Evolutionary conservation across 2,888 invertebrate species (phyloP).

Genomic region (Harmothoe impar): DNA sequence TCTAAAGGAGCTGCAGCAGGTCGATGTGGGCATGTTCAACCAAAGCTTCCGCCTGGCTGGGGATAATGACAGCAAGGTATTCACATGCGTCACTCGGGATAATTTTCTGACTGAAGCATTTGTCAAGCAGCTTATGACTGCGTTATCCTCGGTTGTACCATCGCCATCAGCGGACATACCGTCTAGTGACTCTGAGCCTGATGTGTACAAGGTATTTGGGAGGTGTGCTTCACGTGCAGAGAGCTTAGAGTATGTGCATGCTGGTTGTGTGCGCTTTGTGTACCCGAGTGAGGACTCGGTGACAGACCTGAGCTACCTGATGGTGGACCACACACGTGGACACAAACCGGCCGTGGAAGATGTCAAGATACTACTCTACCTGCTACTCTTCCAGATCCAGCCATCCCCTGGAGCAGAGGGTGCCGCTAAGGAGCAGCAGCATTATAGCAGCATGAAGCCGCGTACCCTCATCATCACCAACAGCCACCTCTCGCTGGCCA

Average conservation of each 20-base stretch:
- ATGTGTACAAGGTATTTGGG: slow-evolving; percentile 79
- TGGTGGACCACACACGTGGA: slow-evolving; percentile 71
- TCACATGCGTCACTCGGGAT: slow-evolving; percentile 78
- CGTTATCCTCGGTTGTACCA: slow-evolving; percentile 73
- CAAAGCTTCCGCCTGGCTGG: slow-evolving; percentile 81
- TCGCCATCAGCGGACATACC: slow-evolving; percentile 77
- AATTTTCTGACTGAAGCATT: slow-evolving; percentile 75
- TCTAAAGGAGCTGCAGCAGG: slow-evolving; percentile 78
- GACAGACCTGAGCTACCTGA: slow-evolving; percentile 78
- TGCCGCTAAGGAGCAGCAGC: slow-evolving; percentile 10
- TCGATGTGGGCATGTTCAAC: slow-evolving; percentile 81
- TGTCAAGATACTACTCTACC: slow-evolving; percentile 70
- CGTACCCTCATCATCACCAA: slow-evolving; percentile 79
- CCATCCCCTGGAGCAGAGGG: background rate
- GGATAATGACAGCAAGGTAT: slow-evolving; percentile 74
- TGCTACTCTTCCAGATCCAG: slow-evolving; percentile 66
- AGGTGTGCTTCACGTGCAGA: slow-evolving; percentile 73
- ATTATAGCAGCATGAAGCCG: slow-evolving; percentile 66
- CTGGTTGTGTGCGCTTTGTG: slow-evolving; percentile 78
- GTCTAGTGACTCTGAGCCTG: slow-evolving; percentile 76
- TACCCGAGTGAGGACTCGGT: slow-evolving; percentile 82
- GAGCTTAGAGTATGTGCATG: slow-evolving; percentile 78
- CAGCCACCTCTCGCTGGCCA: slow-evolving; percentile 77
- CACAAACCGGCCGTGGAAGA: slow-evolving; percentile 67
- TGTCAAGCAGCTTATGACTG: slow-evolving; percentile 75